These are phyloP conservation scores for Phycodurus eques DNA, from an alignment of 2,113 vertebrate genomes.

Conservation along the genomic window DNA sequence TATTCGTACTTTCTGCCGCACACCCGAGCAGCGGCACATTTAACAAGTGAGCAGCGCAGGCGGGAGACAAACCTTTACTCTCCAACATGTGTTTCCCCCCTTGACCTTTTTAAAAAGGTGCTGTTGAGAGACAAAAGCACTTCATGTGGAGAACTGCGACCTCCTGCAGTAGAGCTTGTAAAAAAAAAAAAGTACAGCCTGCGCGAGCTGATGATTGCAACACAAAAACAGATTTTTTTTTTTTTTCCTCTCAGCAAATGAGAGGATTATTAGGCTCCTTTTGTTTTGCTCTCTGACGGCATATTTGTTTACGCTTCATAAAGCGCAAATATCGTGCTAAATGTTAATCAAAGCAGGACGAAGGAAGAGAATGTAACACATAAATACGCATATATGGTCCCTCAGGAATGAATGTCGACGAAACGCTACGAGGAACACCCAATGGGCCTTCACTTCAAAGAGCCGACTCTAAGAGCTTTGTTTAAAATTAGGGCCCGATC, in stretches of 20 bases:
- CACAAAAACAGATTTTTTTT: not conserved
- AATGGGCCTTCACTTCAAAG: no score
- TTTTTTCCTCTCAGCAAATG: not conserved
- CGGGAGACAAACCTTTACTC: not conserved
- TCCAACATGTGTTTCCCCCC: not conserved
- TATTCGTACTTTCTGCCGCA: not conserved
- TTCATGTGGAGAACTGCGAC: not conserved
- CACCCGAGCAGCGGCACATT: not conserved
- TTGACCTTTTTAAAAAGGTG: slow-evolving; percentile 1
- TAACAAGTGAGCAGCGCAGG: not conserved
- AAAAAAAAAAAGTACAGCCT: not conserved
- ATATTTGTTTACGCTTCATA: not conserved
- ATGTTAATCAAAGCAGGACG: not conserved
- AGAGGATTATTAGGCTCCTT: not conserved
- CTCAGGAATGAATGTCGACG: not conserved
- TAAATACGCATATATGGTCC: not conserved
- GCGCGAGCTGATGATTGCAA: no score
- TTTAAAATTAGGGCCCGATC: no score
- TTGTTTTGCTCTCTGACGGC: not conserved
- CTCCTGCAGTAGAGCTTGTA: not conserved
- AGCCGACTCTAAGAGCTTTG: no score
- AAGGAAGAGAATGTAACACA: not conserved
- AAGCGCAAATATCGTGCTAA: not conserved
- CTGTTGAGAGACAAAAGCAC: not conserved
- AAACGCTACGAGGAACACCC: no score